Evolutionary conservation across 2,113 vertebrate species (phyloP), one percentile per base, ranked within the genome.

Genomic region (Tachycineta bicolor): DNA sequence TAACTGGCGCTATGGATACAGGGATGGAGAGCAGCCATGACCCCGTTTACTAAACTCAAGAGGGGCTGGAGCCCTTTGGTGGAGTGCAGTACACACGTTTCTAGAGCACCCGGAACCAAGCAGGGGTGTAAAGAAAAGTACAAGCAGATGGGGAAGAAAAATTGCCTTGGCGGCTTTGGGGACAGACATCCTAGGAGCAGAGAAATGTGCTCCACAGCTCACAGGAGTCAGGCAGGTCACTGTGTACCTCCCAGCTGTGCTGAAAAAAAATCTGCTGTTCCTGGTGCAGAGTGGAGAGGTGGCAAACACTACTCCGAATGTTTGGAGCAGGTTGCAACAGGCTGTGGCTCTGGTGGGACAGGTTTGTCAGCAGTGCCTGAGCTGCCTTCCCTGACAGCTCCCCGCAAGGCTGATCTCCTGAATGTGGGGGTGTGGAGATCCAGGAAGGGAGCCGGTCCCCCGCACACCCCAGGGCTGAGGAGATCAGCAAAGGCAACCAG

Each of bases 351-450:
- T 82, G 82, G 68, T 52, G 75, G 33, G 91, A 88, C 94, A 92
- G 71, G 85, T 94, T 83, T 86, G 71, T 94, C 93, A 88, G 93
- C 85, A 41, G 52, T 14, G 64, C 58, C 64, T 60, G 76, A 82
- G 80, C 80, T 69, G 83, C 69, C 58, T 78, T 80, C 3, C 33
- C 68, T 63, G 76, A 85, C 89, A 94, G 63, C 46, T 84, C 59
- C 74, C 91, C 2, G 1, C 41, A 39, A 41, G 91, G 87, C 74
- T 79, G 62, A 71, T 87, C 65, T 73, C 28, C 68, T 60, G n/a
- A 90, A 37, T 12, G 14, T 1, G 84, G 58, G 84, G 82, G 28
- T 65, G 47, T 5, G 5, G 55, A 69, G 44, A 55, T 70, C 65
- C 22, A 14, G 62, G 80, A 63, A 87, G 74, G 2, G 53, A 87